A percentile compares a stretch with the other conserved stretches of the same genome.
Conservation (phyloP, 2,888 invertebrate genomes). For the Nezara viridula region DNA sequence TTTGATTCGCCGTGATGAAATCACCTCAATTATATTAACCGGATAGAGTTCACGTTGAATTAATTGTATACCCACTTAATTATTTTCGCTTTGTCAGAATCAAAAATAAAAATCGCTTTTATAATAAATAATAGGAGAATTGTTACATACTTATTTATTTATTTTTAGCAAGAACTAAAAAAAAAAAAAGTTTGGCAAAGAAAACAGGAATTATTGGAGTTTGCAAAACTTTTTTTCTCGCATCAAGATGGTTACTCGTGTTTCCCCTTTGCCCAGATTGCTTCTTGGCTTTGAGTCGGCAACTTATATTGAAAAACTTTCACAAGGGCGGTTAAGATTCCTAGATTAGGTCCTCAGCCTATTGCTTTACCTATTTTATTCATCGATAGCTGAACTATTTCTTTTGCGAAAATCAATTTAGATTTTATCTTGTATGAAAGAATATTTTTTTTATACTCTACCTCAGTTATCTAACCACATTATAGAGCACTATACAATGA, state of each 20-base stretch:
- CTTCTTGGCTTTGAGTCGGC: slow-evolving; percentile 55
- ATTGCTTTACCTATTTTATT: slow-evolving; percentile 56
- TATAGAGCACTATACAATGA: no score
- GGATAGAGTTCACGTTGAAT: no score
- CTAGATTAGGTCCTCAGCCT: slow-evolving; percentile 55
- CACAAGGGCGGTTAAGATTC: slow-evolving; percentile 50
- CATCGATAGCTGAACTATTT: background rate
- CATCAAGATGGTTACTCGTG: slow-evolving; percentile 57
- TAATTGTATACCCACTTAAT: no score
- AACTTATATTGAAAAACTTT: slow-evolving; percentile 59
- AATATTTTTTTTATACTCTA: background rate
- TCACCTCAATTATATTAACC: no score
- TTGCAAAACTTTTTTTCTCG: slow-evolving; percentile 55
- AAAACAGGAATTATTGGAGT: slow-evolving; percentile 58
- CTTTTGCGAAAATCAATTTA: background rate
- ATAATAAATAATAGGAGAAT: background rate
- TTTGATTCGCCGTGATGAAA: no score
- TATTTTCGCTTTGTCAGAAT: no score
- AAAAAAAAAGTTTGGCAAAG: slow-evolving; percentile 43
- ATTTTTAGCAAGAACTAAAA: slow-evolving; percentile 11
- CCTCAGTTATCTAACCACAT: no score
- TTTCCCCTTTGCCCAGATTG: slow-evolving; percentile 57
- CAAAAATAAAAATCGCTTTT: background rate
- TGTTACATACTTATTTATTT: background rate
- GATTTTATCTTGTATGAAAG: background rate